phyloP scores from a whole-genome alignment of 2,797 vertebrate species.

The Menidia menidia region DNA sequence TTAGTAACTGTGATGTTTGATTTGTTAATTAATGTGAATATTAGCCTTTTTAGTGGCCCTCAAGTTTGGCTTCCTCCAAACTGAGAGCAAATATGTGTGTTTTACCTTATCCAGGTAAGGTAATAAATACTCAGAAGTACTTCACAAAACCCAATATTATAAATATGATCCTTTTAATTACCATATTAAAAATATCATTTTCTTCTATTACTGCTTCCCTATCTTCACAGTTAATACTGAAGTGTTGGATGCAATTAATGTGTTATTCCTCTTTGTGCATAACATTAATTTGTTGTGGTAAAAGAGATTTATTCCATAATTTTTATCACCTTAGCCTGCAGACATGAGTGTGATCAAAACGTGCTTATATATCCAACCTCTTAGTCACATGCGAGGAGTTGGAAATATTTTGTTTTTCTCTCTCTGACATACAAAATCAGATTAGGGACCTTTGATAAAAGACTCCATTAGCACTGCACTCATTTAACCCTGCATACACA shows the following conservation, averaged over 20 bases:
- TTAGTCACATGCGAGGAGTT: conserved; percentile 16
- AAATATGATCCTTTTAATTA: neutral
- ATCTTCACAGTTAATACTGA: neutral
- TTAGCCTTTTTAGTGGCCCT: neutral
- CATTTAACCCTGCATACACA: conserved; percentile 39
- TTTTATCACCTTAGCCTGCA: conserved; percentile 25
- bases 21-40: neutral
- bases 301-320: conserved; percentile 39
- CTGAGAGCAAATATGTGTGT: neutral
- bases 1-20: neutral
- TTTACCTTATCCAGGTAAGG: neutral
- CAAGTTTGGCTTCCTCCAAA: neutral
- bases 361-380: neutral
- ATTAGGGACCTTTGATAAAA: conserved; percentile 48
- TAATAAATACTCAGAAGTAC: no score
- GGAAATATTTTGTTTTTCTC: conserved; percentile 43
- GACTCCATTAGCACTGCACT: conserved; percentile 47
- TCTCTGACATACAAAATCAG: conserved; percentile 46
- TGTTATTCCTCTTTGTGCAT: neutral
- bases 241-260: conserved; percentile 11
- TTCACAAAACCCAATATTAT: no score
- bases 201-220: neutral
- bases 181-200: neutral
- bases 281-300: conserved; percentile 36
- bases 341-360: conserved; percentile 37